phyloP scores from a whole-genome alignment of 2,888 invertebrate genomes.

The Leptinotarsa haldemani region DNA sequence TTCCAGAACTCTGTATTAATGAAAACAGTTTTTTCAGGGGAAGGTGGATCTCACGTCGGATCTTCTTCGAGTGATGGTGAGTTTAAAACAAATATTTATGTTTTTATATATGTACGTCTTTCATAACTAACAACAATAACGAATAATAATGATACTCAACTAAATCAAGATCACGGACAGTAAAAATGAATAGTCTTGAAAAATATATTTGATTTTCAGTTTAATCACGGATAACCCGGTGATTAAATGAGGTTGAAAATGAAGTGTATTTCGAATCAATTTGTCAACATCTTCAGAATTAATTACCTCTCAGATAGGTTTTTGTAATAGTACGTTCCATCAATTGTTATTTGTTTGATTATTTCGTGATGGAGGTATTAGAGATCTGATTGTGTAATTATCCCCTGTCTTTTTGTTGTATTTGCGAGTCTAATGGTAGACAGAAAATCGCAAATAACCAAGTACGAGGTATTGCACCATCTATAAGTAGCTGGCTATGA shows the following conservation, averaged over 20 bases:
- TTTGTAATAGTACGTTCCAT: conserved; percentile 37
- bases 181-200: too few species aligned
- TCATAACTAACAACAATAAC: neutral
- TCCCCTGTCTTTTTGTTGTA: conserved; percentile 47
- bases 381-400: conserved; percentile 48
- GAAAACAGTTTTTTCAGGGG: conserved; percentile 60
- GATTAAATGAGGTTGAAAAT: neutral
- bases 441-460: conserved; percentile 56
- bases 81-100: conserved; percentile 44
- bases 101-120: neutral
- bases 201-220: too few species aligned
- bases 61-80: conserved; percentile 65
- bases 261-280: conserved; percentile 9
- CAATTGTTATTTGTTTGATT: conserved; percentile 43
- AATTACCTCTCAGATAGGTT: conserved; percentile 26
- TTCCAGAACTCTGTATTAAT: conserved; percentile 17
- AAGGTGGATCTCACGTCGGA: conserved; percentile 63
- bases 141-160: neutral
- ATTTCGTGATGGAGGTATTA: conserved; percentile 51
- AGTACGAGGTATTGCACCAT: conserved; percentile 57
- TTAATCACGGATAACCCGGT: neutral
- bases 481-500: conserved; percentile 58
- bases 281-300: conserved; percentile 11
- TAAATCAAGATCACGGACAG: too few species aligned
- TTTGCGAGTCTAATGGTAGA: conserved; percentile 51